Evolutionary conservation across 2,113 vertebrate species (phyloP), one percentile per base, ranked within the genome.

Genomic region (Sigmodon hispidus): DNA sequence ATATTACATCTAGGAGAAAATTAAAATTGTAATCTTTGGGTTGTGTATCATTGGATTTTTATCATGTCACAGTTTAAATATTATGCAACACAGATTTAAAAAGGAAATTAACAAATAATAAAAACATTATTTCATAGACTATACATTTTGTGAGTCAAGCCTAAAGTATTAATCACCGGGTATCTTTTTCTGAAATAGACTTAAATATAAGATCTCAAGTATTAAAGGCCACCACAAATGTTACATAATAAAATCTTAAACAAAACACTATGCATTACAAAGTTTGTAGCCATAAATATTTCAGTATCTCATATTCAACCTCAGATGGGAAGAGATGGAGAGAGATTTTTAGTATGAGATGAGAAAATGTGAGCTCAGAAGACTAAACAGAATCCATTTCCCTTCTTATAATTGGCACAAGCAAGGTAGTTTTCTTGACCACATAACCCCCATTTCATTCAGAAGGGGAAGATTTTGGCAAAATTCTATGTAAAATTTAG

Each of bases 191-290:
- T 84, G n/a, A 93, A 92, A 73, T 34, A 63, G 40, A 69, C 65
- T 59, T 88, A 72, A 92, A 81, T 77, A 26, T 24, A 81, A 90
- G 34, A 73, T 48, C 19, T 73, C 29, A 77, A 94, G 73, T 92
- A 16, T 72, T 16, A 16, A 89, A 8, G 3, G 4, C 59, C 0
- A 43, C 11, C 16, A 52, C 4, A 67, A 80, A 73, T 31, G 2
- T 61, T 13, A 29, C 12, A 90, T 67, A 94, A 36, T 19, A 95
- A 24, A 63, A 73, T 1, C 24, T 40, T 24, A 65, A 43, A 63
- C 59, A 85, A 63, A 65, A 34, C 40, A 85, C 4, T 85, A 40
- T 5, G 15, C 52, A 69, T 81, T 65, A 52, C 70, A 92, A 59
- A 90, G 17, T 2, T 26, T 52, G 34, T 13, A 91, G 81, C 3